Percentiles rank a stretch among this genome's conserved stretches.
phyloP scores from a whole-genome alignment of 1,140 invertebrate genomes.

The Cyphomyrmex costatus region DNA sequence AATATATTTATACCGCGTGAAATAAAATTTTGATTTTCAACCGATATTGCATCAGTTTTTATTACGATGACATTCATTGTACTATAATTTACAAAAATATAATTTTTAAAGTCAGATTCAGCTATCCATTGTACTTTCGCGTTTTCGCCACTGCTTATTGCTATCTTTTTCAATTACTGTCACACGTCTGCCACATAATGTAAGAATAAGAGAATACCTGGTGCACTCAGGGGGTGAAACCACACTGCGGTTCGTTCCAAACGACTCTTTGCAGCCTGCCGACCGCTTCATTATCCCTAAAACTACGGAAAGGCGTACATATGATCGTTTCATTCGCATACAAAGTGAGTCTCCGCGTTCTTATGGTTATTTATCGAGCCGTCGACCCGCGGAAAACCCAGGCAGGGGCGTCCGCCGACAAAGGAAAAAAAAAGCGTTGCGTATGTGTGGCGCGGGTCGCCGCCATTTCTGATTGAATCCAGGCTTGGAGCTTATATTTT shows the following conservation, averaged over 20 bases:
- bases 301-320: slow-evolving; percentile 73
- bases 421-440: slow-evolving; percentile 72
- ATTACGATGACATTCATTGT: slow-evolving; percentile 31
- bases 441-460: slow-evolving; percentile 77
- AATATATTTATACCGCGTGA: slow-evolving; percentile 17
- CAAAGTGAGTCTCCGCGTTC: slow-evolving; percentile 78
- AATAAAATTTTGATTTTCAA: slow-evolving; percentile 46
- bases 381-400: slow-evolving; percentile 70
- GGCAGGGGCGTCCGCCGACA: slow-evolving; percentile 69
- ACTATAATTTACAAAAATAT: slow-evolving; percentile 12
- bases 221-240: slow-evolving; percentile 16
- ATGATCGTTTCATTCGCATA: slow-evolving; percentile 79
- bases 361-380: slow-evolving; percentile 82
- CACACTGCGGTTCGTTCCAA: slow-evolving; percentile 55
- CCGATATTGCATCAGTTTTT: slow-evolving; percentile 26
- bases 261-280: slow-evolving; percentile 58
- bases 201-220: slow-evolving; percentile 46
- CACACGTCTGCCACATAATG: slow-evolving; percentile 18
- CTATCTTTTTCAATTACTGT: neutral
- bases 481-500: slow-evolving; percentile 81
- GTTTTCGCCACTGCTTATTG: neutral
- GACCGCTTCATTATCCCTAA: slow-evolving; percentile 75
- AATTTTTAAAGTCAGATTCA: neutral
- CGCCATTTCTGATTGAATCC: slow-evolving; percentile 83
- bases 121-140: slow-evolving; percentile 6